Conservation (phyloP, 1,140 invertebrate genomes). For the Doryteuthis pealeii region DNA sequence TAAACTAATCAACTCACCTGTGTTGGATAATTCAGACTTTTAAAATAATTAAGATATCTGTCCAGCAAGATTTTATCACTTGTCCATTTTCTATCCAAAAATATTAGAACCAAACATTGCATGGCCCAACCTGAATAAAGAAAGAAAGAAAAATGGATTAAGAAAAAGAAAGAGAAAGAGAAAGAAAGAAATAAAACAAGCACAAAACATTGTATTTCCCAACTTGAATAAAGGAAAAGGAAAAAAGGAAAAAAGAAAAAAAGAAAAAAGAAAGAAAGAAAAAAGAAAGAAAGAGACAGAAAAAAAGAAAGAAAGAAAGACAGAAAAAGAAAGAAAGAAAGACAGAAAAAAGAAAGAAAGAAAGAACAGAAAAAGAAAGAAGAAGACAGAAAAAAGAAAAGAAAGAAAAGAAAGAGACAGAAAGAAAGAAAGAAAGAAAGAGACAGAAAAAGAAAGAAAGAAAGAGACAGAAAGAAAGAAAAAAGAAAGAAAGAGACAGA, state of each 20-base stretch:
- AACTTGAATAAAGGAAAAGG: conserved; percentile 67
- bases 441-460: too few relatives aligned
- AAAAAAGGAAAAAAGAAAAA: too few relatives aligned
- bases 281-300: not conserved
- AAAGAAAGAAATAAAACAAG: too few relatives aligned
- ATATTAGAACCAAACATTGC: conserved; percentile 82
- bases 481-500: too few relatives aligned
- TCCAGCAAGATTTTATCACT: conserved; percentile 72
- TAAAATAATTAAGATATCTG: conserved; percentile 74
- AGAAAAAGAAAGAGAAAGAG: not conserved
- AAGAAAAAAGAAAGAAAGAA: not conserved
- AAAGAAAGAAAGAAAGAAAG: not conserved
- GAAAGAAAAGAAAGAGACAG: not conserved
- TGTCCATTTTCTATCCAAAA: conserved; percentile 80
- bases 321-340: not conserved
- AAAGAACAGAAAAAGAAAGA: not conserved
- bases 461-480: too few relatives aligned
- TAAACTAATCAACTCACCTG: too few relatives aligned
- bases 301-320: too few relatives aligned
- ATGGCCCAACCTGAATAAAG: conserved; percentile 76
- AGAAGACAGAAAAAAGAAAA: not conserved
- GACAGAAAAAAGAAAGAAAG: not conserved
- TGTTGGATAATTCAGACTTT: conserved; percentile 64
- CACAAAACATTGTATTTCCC: conserved; percentile 86
- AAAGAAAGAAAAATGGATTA: not conserved